Evolutionary conservation across 2,113 vertebrate species (phyloP), one percentile per base, ranked within the genome.

Genomic region (Trogon melanurus): DNA sequence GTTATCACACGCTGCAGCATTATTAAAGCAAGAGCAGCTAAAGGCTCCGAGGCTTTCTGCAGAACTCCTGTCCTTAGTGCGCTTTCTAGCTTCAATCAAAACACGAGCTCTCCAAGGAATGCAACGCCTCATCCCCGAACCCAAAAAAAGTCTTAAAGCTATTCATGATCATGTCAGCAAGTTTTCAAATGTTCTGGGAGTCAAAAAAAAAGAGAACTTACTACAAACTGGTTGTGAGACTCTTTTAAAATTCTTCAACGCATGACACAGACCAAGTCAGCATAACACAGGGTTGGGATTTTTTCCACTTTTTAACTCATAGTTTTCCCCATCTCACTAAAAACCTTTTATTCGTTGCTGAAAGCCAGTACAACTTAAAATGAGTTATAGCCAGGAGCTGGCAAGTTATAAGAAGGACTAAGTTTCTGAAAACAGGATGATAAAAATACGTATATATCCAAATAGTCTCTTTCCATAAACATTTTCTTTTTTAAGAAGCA

Each of bases 401-500:
- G 54, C 13, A 83, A 71, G n/a, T 54, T 62, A 64, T 48, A 78
- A 1, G 0, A 58, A 85, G 26, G 17, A 20, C 47, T 34, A 56
- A 7, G 7, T 11, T 84, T 89, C 67, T 60, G 64, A 87, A 80
- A 92, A 62, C 45, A 60, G 23, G 48, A 34, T 0, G 0, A 66
- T 62, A 73, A 82, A 94, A 78, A 54, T 16, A 58, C 44, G 17
- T 47, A 71, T 50, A 57, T 62, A 89, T 18, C 73, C 32, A 48
- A 95, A 72, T 7, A 34, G 48, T 65, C 19, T 53, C 82, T 76
- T 93, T 88, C 82, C 62, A 91, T 66, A 78, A 91, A 76, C 17
- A 10, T 38, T 36, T 54, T 82, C 79, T 83, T 88, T 90, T 94
- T 85, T 71, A 74, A 89, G 71, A 50, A 79, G 57, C 66, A 73